Evolutionary conservation across 2,888 invertebrate species (phyloP).

Genomic region (Tenthredo scrophulariae): DNA sequence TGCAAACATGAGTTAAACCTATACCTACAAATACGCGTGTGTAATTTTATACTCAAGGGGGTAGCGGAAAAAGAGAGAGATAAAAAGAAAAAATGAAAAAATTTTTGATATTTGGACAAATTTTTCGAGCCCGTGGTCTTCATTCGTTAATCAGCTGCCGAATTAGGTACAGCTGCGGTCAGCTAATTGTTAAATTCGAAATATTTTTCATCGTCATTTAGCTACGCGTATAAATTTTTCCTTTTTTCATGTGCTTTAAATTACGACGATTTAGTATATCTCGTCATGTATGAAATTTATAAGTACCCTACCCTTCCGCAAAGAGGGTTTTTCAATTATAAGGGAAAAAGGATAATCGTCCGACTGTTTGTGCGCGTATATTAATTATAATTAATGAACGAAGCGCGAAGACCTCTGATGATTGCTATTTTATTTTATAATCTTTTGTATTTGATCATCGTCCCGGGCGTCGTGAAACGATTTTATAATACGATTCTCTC

Average conservation of each 20-base stretch:
- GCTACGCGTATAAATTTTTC: neutral
- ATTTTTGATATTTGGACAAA: neutral
- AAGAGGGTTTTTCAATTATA: too few relatives aligned
- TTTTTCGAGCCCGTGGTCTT: neutral
- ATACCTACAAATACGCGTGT: neutral
- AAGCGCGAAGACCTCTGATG: too few relatives aligned
- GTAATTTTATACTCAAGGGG: neutral
- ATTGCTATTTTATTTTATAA: too few relatives aligned
- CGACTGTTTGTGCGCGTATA: too few relatives aligned
- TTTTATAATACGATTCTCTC: too few relatives aligned
- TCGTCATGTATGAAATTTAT: too few relatives aligned
- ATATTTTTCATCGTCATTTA: neutral
- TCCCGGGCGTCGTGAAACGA: too few relatives aligned
- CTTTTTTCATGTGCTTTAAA: neutral
- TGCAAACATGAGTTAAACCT: neutral
- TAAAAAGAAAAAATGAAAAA: neutral
- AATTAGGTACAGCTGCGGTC: neutral
- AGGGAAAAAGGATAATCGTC: too few relatives aligned
- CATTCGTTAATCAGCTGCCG: neutral
- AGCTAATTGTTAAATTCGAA: neutral
- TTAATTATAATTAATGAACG: too few relatives aligned
- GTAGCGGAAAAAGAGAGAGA: neutral
- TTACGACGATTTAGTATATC: too few relatives aligned
- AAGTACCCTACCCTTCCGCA: too few relatives aligned
- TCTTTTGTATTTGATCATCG: too few relatives aligned